phyloP scores from a whole-genome alignment of 2,113 vertebrate genomes.

The Festucalex cinctus region DNA sequence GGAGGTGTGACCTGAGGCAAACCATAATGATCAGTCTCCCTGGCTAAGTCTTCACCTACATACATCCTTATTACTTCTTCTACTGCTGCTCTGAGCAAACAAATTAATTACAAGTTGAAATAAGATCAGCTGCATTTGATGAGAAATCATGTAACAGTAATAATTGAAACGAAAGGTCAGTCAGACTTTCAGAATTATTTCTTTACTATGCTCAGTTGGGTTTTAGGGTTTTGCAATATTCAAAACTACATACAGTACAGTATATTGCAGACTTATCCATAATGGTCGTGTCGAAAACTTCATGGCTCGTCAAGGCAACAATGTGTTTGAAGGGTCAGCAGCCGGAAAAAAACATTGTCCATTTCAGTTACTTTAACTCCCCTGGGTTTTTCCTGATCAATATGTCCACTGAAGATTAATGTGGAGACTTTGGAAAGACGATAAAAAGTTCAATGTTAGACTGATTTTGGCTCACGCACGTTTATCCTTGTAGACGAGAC shows the following conservation, averaged over 20 bases:
- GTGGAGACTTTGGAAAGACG: not conserved
- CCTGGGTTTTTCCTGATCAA: too few species aligned
- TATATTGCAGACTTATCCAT: too few species aligned
- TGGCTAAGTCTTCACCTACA: not conserved
- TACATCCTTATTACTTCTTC: not conserved
- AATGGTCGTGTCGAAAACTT: not conserved
- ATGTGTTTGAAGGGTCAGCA: not conserved
- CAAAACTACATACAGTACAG: too few species aligned
- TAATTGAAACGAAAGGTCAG: not conserved
- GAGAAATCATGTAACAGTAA: not conserved
- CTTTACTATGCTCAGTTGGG: not conserved
- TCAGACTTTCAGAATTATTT: not conserved
- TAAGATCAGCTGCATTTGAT: not conserved
- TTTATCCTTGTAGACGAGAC: too few species aligned
- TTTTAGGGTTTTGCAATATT: too few species aligned
- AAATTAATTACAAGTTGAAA: too few species aligned
- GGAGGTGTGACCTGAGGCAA: not conserved
- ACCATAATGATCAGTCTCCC: not conserved
- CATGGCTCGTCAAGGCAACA: not conserved
- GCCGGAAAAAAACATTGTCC: constrained; percentile 1
- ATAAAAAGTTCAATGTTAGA: too few species aligned
- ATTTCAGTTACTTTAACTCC: too few species aligned
- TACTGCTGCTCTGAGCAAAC: not conserved
- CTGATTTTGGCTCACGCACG: too few species aligned
- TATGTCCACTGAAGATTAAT: not conserved